Evolutionary conservation across 2,888 invertebrate species (phyloP), one percentile per base, ranked within the genome.

Genomic region (Erpobdella octoculata): DNA sequence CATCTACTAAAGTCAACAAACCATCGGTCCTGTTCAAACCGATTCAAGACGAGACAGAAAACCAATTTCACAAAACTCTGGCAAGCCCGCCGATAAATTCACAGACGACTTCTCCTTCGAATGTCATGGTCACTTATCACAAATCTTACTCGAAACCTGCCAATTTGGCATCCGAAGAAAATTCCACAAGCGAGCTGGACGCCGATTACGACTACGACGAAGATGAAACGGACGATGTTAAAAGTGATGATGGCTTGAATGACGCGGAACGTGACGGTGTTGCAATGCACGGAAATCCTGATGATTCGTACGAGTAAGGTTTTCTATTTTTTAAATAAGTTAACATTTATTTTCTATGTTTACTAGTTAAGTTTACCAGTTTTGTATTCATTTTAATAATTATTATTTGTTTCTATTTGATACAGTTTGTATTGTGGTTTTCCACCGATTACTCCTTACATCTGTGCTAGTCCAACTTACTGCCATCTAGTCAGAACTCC

Each of bases 391-490:
- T 62, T 21, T n/a, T 59, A 59, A 59, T n/a, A 15, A 59, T 25
- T 15, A 15, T 59, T 9, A 59, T 59, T 59, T 59, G 8, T 62
- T 31, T 9, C n/a, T 9, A 21, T 33, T 9, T 36, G 37, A 18
- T 58, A 9, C 74, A 76, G 76, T 36, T 76, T 73, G 53, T 77
- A 80, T 0, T 74, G 78, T 73, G 81, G 81, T 0, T 81, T 81
- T 72, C 82, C 82, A 12, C 96, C 95, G 33, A 93, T 96, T 2
- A 93, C 94, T 61, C 95, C 96, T 6, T 97, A 95, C 85, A 94
- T 97, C 78, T 96, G 96, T 76, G 95, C 96, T 68, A 94, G 93
- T 82, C 94, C 95, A n/a, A 96, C 96, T 2, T 87, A 96, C 58
- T 97, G 97, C 83, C 95, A 95, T 83, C 88, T 97, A 80, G 87